phyloP scores from a whole-genome alignment of 2,113 vertebrate species.

The Elephas maximus region DNA sequence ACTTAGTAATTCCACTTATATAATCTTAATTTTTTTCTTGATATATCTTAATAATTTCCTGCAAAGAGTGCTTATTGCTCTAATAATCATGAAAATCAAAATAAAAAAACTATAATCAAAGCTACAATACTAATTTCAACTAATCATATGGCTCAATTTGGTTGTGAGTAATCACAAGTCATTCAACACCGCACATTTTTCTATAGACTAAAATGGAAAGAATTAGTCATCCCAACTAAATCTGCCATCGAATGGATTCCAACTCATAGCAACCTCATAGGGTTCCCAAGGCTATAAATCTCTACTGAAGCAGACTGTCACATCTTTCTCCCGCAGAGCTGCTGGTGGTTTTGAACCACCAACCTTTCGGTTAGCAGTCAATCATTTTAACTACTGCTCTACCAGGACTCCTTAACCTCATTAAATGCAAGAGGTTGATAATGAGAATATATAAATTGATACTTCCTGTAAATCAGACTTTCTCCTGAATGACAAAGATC shows the following conservation, averaged over 20 bases:
- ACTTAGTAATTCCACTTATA: not conserved
- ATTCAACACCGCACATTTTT: not conserved
- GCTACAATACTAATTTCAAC: not conserved
- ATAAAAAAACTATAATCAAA: not conserved
- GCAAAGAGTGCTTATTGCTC: not conserved
- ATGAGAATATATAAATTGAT: not conserved
- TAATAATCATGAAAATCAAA: not conserved
- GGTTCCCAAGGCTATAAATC: too few relatives aligned
- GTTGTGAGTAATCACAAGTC: not conserved
- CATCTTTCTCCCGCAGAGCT: too few relatives aligned
- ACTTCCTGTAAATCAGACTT: not conserved
- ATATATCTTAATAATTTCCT: not conserved
- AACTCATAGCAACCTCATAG: too few relatives aligned
- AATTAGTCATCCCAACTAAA: not conserved
- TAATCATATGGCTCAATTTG: not conserved
- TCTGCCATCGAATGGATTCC: not conserved
- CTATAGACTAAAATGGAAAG: slow-evolving; percentile 10
- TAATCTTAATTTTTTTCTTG: not conserved
- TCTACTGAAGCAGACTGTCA: too few relatives aligned
- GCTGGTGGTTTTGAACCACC: too few relatives aligned
- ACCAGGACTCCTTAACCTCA: not conserved
- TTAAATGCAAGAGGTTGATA: not conserved
- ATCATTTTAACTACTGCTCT: too few relatives aligned
- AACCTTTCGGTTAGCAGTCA: too few relatives aligned
- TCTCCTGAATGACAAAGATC: not conserved